These are phyloP conservation scores for Agonopterix arenella DNA, from an alignment of 2,888 invertebrate species.

Conservation along the genomic window DNA sequence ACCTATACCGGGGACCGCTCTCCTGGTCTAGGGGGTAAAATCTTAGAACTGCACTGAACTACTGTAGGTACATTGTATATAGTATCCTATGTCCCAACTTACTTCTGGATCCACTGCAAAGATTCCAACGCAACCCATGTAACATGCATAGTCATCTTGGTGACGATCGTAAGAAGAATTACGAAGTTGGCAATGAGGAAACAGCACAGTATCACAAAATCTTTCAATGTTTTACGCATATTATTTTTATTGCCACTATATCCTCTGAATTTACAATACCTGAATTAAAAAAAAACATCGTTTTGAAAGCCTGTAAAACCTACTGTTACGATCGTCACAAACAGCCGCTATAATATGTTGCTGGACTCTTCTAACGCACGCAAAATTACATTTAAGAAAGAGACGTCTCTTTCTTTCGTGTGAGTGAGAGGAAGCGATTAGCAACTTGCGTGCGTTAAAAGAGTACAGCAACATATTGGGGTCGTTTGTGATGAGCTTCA, in stretches of 20 bases:
- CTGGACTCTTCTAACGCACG: not conserved
- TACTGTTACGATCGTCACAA: not conserved
- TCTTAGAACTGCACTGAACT: too few species aligned
- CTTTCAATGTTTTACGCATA: not conserved
- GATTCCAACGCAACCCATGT: not conserved
- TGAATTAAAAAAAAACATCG: not conserved
- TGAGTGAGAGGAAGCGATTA: not conserved
- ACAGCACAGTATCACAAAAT: not conserved
- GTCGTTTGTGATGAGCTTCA: too few species aligned
- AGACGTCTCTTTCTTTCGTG: not conserved
- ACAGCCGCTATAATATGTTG: too few species aligned
- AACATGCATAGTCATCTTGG: not conserved
- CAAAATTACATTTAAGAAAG: not conserved
- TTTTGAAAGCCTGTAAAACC: not conserved
- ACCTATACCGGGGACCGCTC: too few species aligned
- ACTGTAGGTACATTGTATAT: too few species aligned
- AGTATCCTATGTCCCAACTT: too few species aligned
- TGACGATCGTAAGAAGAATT: not conserved
- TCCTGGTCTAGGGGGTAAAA: too few species aligned
- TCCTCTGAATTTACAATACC: not conserved
- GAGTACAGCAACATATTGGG: too few species aligned
- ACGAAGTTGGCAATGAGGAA: not conserved
- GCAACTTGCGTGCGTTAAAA: too few species aligned
- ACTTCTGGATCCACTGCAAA: not conserved
- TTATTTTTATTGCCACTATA: not conserved